Evolutionary conservation across 2,797 vertebrate genomes (phyloP).

Genomic region (Adelosebastes latens): DNA sequence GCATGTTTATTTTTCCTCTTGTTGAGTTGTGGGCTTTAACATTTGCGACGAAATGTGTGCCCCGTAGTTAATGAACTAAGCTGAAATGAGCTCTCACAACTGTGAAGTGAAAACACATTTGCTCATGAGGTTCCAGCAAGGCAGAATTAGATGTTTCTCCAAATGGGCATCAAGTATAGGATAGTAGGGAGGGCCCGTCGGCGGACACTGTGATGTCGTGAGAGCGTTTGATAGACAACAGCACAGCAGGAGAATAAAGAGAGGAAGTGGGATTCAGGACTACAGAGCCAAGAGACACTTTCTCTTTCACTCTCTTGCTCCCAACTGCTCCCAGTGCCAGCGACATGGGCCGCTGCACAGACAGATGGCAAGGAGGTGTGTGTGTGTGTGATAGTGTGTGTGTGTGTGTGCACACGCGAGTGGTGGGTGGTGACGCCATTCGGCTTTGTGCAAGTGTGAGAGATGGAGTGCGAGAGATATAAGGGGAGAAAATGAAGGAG

Average conservation of each 20-base stretch:
- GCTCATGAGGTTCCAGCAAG: neutral
- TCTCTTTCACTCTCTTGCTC: constrained; percentile 68
- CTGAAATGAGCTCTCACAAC: constrained; percentile 26
- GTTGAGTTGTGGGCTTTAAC: constrained; percentile 39
- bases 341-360: constrained; percentile 77
- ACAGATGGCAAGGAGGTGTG: constrained; percentile 76
- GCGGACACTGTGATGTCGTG: constrained; percentile 45
- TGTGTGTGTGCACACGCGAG: constrained; percentile 1
- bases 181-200: constrained; percentile 38
- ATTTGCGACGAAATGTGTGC: constrained; percentile 19
- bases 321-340: constrained; percentile 75
- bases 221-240: constrained; percentile 70
- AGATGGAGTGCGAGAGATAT: constrained; percentile 47
- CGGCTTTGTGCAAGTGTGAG: constrained; percentile 59
- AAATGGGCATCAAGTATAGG: constrained; percentile 29
- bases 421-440: constrained; percentile 69
- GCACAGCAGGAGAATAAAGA: constrained; percentile 55
- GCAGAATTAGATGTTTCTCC: constrained; percentile 8
- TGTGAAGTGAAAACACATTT: constrained; percentile 13
- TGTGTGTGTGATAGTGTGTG: constrained; percentile 27
- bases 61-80: constrained; percentile 47
- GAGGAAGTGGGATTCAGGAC: constrained; percentile 58
- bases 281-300: constrained; percentile 70
- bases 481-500: constrained; percentile 36
- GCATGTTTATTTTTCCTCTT: constrained; percentile 56